Evolutionary conservation across 1,140 invertebrate genomes (phyloP), one percentile per base, ranked within the genome.

Genomic region (Thrips palmi): DNA sequence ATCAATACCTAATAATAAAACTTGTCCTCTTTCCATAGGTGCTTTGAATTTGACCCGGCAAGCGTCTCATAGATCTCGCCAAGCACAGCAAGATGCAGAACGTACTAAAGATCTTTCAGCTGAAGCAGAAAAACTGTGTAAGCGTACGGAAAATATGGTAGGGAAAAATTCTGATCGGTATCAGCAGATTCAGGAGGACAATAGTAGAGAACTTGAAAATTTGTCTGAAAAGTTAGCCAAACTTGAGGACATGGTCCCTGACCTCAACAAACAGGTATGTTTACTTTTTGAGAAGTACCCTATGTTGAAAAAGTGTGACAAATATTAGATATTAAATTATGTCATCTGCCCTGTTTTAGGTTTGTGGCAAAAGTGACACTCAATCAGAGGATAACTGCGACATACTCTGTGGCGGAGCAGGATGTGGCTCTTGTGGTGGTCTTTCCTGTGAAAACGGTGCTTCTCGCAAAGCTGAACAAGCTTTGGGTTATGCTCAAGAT

Each of bases 341-440:
- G 33, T 22, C 17, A 35, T 35, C 32, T 24, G 42, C 36, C 30
- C 29, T 51, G 50, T 44, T 48, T 6, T 62, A 82, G 57, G 82
- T 97, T 54, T 97, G 92, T 60, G 89, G 86, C 44, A 72, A 76
- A 48, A 68, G 65, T n/a, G n/a, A n/a, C n/a, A n/a, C n/a, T n/a
- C n/a, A n/a, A n/a, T n/a, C n/a, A 21, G 85, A 83, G 18, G 73
- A 84, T 49, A 77, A 77, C 25, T 97, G 92, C 57, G 87, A 94
- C 52, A 55, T 58, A 34, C 65, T 89, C 21, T 97, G 92, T 62
- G 92, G 92, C 22, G 92, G 92, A 14, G 91, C 87, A 28, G 87
- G 86, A 0, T 97, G 92, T 60, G 77, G 71, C 20, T 72, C 70
- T 51, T 97, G 92, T 62, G 89, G 88, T 34, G 85, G 81, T 10